A percentile compares a stretch with the other conserved stretches of the same genome.
phyloP scores from a whole-genome alignment of 64 coral and sea anemone species.

The Porites australiensis region DNA sequence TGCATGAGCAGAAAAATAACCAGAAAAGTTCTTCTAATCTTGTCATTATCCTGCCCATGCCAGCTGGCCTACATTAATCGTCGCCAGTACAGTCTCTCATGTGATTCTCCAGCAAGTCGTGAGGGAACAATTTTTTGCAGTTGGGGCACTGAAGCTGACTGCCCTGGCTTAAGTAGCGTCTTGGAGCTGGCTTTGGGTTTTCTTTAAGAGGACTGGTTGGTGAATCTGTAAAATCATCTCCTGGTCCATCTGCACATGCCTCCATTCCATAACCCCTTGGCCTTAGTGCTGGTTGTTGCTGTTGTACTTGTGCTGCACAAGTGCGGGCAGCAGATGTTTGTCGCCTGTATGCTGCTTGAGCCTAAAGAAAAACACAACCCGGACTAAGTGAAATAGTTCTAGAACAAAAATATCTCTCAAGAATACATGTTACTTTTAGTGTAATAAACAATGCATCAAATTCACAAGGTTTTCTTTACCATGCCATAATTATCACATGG shows the following conservation, averaged over 20 bases:
- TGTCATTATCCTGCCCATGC: not conserved
- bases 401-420: too few species aligned
- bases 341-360: not conserved
- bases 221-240: not conserved
- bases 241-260: conserved; percentile 36
- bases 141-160: conserved; percentile 44
- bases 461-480: too few species aligned
- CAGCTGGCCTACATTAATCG: not conserved
- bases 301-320: conserved; percentile 9
- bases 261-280: not conserved
- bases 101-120: conserved; percentile 61
- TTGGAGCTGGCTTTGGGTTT: not conserved
- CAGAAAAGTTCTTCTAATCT: not conserved
- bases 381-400: not conserved
- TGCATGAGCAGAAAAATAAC: not conserved
- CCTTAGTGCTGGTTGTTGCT: not conserved
- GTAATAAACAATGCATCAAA: too few species aligned
- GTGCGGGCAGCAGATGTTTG: conserved; percentile 3
- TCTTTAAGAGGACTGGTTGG: not conserved
- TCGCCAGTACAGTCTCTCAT: conserved; percentile 58
- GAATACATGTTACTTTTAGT: too few species aligned
- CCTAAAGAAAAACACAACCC: not conserved
- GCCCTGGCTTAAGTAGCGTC: not conserved
- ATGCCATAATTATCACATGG: too few species aligned
- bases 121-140: conserved; percentile 36